Conservation (phyloP, 2,888 invertebrate genomes). For the Catocala fraxini region DNA sequence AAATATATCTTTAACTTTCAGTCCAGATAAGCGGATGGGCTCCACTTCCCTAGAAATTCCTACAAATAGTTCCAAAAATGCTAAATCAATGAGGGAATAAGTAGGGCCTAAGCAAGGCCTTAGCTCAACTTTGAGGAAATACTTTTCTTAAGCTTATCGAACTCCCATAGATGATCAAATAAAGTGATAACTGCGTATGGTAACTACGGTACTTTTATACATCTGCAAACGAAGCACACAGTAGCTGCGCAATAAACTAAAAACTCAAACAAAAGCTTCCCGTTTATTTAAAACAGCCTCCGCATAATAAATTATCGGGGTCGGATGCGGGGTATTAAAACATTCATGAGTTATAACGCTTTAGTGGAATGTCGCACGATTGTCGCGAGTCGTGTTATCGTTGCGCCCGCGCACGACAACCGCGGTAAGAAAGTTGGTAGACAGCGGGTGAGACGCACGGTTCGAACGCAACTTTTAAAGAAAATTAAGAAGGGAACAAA, state of each 20-base stretch:
- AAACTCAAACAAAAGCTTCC: constrained; percentile 49
- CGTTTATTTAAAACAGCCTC: constrained; percentile 51
- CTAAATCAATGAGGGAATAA: too few species aligned
- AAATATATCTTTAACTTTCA: too few species aligned
- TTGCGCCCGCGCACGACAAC: constrained; percentile 56
- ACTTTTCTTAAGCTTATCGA: too few species aligned
- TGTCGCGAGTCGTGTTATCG: constrained; percentile 55
- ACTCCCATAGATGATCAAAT: too few species aligned
- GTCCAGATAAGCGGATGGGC: too few species aligned
- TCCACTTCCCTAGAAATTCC: too few species aligned
- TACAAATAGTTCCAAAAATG: too few species aligned
- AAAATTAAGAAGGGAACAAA: too few species aligned
- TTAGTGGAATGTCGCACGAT: constrained; percentile 59
- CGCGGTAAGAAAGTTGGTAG: constrained; percentile 18
- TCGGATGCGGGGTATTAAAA: constrained; percentile 59
- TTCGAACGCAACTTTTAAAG: constrained; percentile 11
- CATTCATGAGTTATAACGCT: constrained; percentile 67
- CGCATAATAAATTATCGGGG: constrained; percentile 51
- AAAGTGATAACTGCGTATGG: too few species aligned
- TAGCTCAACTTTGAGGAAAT: too few species aligned
- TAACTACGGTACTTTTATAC: background rate
- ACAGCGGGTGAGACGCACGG: constrained; percentile 25
- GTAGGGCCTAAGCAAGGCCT: too few species aligned
- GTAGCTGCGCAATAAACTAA: constrained; percentile 25
- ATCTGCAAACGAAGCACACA: background rate